phyloP scores from a whole-genome alignment of 2,797 vertebrate genomes.

The Clangula hyemalis region DNA sequence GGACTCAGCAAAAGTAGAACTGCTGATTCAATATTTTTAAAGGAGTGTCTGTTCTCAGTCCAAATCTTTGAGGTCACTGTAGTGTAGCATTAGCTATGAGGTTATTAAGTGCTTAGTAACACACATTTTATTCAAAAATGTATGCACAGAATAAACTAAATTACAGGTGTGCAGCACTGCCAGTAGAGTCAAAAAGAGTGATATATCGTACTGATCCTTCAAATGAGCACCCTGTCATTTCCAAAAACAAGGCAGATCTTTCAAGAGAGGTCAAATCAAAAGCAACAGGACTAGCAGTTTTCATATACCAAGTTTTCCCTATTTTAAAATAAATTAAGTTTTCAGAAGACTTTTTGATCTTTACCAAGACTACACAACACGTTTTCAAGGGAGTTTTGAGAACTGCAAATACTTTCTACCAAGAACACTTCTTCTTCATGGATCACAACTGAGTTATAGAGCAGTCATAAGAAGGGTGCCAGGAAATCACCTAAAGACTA shows the following conservation, averaged over 20 bases:
- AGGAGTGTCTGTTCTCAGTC: conserved; percentile 7
- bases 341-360: neutral
- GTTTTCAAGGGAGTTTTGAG: neutral
- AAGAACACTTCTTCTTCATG: neutral
- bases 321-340: neutral
- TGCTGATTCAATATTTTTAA: conserved; percentile 46
- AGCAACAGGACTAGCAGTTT: neutral
- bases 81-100: neutral
- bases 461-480: neutral
- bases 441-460: neutral
- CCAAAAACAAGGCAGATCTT: neutral
- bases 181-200: neutral
- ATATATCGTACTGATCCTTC: neutral
- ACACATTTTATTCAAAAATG: neutral
- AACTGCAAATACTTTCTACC: neutral
- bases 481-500: neutral
- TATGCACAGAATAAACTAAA: neutral
- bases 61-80: neutral
- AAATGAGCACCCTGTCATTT: neutral
- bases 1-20: conserved; percentile 35
- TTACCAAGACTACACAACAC: neutral
- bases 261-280: neutral
- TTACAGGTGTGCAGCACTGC: neutral
- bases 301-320: neutral
- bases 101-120: neutral